Percentiles rank a stretch among this genome's conserved stretches.
Conservation (phyloP, 2,113 vertebrate genomes). For the Eclectus roratus region DNA sequence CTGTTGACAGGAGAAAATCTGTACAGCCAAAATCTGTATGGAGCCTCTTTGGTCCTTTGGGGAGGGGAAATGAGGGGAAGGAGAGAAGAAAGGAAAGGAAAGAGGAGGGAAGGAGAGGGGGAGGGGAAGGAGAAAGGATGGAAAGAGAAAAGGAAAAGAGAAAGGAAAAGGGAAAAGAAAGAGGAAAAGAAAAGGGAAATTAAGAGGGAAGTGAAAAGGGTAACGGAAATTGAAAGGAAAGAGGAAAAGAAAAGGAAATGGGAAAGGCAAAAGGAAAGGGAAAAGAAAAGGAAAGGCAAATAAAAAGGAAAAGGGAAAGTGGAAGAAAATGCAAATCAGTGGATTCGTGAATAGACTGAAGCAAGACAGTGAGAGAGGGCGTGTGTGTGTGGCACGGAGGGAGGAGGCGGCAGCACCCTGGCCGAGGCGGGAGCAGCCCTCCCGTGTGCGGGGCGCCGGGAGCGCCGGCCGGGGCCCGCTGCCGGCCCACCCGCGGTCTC, state of each 20-base stretch:
- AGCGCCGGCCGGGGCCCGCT: neutral
- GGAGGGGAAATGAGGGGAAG: neutral
- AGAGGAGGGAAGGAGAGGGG: neutral
- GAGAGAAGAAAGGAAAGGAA: neutral
- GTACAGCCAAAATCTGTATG: constrained; percentile 63
- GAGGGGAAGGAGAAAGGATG: neutral
- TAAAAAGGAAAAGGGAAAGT: neutral
- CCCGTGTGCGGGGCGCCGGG: neutral
- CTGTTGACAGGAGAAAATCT: constrained; percentile 73
- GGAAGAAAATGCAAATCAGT: neutral
- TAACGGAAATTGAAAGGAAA: neutral
- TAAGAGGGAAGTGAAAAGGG: too few species aligned
- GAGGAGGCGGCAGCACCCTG: neutral
- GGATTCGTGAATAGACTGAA: neutral
- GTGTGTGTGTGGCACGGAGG: neutral
- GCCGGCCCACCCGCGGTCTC: neutral
- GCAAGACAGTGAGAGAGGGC: neutral
- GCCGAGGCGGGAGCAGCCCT: neutral
- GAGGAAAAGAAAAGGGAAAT: too few species aligned
- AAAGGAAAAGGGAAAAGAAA: neutral
- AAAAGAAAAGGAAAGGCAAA: neutral
- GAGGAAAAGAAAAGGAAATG: neutral
- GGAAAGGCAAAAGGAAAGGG: neutral
- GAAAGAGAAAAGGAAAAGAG: constrained; percentile 42
- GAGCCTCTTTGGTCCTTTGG: constrained; percentile 82